Percentiles rank a stretch among this genome's conserved stretches.
phyloP scores from a whole-genome alignment of 1,140 invertebrate species.

The Mycetomoellerius zeteki region DNA sequence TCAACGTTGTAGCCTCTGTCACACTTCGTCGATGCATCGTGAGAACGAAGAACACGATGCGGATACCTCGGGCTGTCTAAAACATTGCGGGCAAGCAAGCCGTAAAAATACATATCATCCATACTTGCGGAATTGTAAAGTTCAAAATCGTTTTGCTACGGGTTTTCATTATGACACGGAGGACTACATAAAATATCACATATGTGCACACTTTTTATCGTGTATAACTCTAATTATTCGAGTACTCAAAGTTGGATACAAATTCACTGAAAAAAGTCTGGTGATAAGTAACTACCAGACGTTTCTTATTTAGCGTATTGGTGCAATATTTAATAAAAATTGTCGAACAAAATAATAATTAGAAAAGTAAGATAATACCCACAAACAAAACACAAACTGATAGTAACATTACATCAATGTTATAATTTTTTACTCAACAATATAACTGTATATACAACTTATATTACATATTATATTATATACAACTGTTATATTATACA shows the following conservation, averaged over 20 bases:
- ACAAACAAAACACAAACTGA: no score
- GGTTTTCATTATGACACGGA: neutral
- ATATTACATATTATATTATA: no score
- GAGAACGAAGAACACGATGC: neutral
- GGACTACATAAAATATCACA: neutral
- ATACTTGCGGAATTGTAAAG: neutral
- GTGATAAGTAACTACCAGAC: no score
- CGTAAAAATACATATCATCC: neutral
- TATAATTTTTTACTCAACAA: no score
- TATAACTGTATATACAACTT: no score
- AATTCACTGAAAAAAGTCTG: no score
- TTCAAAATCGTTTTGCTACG: neutral
- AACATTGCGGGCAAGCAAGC: neutral
- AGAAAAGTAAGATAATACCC: no score
- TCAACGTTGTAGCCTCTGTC: conserved; percentile 70
- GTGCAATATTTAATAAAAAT: no score
- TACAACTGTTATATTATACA: no score
- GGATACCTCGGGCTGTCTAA: neutral
- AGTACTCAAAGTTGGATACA: neutral
- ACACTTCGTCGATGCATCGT: conserved; percentile 5
- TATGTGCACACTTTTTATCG: neutral
- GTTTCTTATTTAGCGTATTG: no score
- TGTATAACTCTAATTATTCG: neutral
- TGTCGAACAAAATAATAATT: no score
- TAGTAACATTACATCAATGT: no score